A percentile compares a stretch with the other conserved stretches of the same genome.
Conservation (phyloP, 2,113 vertebrate species). For the Cygnus atratus region DNA sequence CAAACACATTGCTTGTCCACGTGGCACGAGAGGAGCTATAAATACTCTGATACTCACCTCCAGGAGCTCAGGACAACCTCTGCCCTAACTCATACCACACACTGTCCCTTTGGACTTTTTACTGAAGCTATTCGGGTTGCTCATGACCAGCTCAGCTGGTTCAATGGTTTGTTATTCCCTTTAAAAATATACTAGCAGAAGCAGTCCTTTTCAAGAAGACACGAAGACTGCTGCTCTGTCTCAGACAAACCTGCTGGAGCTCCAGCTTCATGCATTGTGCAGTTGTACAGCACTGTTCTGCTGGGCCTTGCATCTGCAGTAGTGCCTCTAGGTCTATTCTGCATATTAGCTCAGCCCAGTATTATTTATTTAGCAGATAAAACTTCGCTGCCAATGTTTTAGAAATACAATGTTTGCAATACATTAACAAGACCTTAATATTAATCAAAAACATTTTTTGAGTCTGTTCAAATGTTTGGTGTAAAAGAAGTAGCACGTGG, state of each 20-base stretch:
- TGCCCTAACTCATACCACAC: background rate
- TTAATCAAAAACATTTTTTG: constrained; percentile 19
- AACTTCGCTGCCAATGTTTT: background rate
- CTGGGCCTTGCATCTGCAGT: background rate
- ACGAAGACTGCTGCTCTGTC: background rate
- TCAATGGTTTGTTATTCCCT: background rate
- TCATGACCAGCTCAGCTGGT: background rate
- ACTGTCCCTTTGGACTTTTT: constrained; percentile 44
- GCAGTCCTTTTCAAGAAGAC: background rate
- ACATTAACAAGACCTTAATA: background rate
- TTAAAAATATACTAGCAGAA: background rate
- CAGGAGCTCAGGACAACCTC: constrained; percentile 25
- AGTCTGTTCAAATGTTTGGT: background rate
- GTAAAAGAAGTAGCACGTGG: background rate
- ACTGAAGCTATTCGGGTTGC: background rate
- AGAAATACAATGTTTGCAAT: background rate
- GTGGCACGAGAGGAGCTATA: constrained; percentile 9
- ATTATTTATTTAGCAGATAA: constrained; percentile 44
- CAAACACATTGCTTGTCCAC: background rate
- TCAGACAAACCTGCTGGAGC: background rate
- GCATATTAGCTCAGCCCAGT: background rate
- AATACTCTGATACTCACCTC: constrained; percentile 11
- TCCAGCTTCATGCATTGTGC: background rate
- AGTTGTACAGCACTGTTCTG: background rate
- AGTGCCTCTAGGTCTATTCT: background rate